phyloP scores from a whole-genome alignment of 2,888 invertebrate genomes.

The Aphrophora alni region DNA sequence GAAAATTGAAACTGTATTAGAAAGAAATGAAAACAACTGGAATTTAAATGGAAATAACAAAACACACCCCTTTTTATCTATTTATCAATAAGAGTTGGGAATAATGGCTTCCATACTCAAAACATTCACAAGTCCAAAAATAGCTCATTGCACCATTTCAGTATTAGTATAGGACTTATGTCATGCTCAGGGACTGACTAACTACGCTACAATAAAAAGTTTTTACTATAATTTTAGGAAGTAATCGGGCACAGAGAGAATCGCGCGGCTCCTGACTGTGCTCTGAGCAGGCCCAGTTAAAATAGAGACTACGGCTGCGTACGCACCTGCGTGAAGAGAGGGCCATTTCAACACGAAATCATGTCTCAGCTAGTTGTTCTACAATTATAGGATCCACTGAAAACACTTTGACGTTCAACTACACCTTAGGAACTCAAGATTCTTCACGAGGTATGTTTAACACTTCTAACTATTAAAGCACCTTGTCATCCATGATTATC shows the following conservation, averaged over 20 bases:
- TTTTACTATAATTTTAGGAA: conserved; percentile 10
- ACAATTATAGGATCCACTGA: conserved; percentile 33
- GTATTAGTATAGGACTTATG: background rate
- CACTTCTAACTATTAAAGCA: conserved; percentile 42
- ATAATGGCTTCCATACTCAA: conserved; percentile 12
- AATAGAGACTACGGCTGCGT: conserved; percentile 88
- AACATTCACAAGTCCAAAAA: background rate
- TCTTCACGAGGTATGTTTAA: conserved; percentile 38
- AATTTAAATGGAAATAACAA: background rate
- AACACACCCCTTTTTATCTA: background rate
- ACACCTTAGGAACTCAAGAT: conserved; percentile 22
- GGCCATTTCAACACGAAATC: conserved; percentile 51
- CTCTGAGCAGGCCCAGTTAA: conserved; percentile 90
- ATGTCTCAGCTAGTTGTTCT: conserved; percentile 35
- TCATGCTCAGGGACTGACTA: background rate
- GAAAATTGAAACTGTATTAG: background rate
- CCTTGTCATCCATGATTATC: conserved; percentile 49
- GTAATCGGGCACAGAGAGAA: conserved; percentile 44
- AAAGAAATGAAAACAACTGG: background rate
- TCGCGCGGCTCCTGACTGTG: conserved; percentile 49
- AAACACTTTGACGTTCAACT: conserved; percentile 15
- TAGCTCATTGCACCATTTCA: background rate
- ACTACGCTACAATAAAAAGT: conserved; percentile 1
- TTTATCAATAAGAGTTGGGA: background rate
- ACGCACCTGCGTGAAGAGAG: conserved; percentile 88